Percentiles rank a stretch among this genome's conserved stretches.
Evolutionary conservation across 2,797 vertebrate genomes (phyloP).

Genomic region (Neosilurus hyrtlii): DNA sequence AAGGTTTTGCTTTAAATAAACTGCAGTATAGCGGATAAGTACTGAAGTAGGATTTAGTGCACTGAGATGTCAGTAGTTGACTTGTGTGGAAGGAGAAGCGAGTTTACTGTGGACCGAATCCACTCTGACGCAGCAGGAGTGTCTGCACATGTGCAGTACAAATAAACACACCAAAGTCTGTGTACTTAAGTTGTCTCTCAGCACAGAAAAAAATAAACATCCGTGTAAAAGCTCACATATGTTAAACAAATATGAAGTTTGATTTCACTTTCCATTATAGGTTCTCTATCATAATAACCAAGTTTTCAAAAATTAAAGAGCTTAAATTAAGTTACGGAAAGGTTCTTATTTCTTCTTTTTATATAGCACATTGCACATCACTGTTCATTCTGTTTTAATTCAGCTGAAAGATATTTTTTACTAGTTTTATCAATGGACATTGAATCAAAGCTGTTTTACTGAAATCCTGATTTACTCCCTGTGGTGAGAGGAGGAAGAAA

Average conservation of each 20-base stretch:
- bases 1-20: not conserved
- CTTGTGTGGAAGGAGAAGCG: not conserved
- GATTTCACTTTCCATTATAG: not conserved
- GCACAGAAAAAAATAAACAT: slow-evolving; percentile 20
- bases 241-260: not conserved
- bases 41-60: not conserved
- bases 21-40: not conserved
- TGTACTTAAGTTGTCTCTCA: not conserved
- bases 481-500: not conserved
- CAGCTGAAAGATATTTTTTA: not conserved
- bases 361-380: not conserved
- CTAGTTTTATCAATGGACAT: not conserved
- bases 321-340: not conserved
- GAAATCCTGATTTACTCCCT: not conserved
- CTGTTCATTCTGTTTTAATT: not conserved
- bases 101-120: slow-evolving; percentile 1
- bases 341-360: not conserved
- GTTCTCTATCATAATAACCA: not conserved
- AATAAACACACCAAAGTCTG: slow-evolving; percentile 40
- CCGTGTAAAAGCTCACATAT: not conserved
- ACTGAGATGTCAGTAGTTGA: not conserved
- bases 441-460: not conserved
- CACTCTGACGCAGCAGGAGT: slow-evolving; percentile 26
- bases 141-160: slow-evolving; percentile 24
- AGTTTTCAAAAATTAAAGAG: not conserved